Base-by-base conservation (phyloP, 2,888 invertebrate species). In the Coleophora flavipennella region DNA sequence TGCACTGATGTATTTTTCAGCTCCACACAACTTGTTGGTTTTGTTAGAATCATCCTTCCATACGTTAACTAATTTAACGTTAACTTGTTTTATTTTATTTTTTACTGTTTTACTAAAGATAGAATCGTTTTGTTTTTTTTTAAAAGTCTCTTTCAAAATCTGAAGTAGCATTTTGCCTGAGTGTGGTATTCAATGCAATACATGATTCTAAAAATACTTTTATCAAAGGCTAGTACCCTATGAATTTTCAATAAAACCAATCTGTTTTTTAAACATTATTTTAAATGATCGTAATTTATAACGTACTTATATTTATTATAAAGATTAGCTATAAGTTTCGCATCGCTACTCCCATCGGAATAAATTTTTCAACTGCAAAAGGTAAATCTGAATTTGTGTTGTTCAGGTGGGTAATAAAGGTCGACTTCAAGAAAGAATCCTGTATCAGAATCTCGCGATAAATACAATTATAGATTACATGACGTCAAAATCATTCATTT, bases 171-270 rank as follows among this genome's bases (percentile, higher is more conserved):
- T 6, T 20, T 20, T 35, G 31, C n/a, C 20, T 27, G 8, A 12
- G 36, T 29, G 3, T 8, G 6, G 34, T 51, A 35, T 38, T 48
- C 11, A 49, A 32, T 8, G 40, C 42, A 25, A 62, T 48, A 43
- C 55, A 58, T 25, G 45, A 39, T 38, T 57, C 51, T 31, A 66
- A 36, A 59, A 54, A 68, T 27, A 2, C 50, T 51, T 52, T 64
- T 61, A 11, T 44, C 38, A 44, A 63, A 65, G 26, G 42, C 13
- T 11, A 66, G 33, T 9, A 57, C 44, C 9, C 55, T 36, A 42
- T 62, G 58, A 63, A 37, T 53, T 51, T 59, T 62, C 26, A 14
- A 43, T 35, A 45, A 26, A 13, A 42, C 26, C 3, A 45, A 33
- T 0, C 65, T 66, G 13, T 58, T 36, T 20, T 51, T 35, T 3